phyloP scores from a whole-genome alignment of 2,113 vertebrate genomes.

The Hyla sarda region DNA sequence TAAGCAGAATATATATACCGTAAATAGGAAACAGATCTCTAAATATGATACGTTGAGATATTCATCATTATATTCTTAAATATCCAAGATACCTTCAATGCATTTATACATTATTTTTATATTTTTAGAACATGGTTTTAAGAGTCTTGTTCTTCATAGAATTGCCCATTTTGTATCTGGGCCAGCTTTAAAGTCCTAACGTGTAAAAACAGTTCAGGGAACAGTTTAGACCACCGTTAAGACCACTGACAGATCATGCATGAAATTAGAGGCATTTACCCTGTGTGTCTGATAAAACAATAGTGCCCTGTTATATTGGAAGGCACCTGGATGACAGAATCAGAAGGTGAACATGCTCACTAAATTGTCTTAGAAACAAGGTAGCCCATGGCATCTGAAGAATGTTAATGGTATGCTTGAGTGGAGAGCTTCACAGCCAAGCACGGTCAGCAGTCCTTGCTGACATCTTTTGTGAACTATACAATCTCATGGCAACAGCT shows the following conservation, averaged over 20 bases:
- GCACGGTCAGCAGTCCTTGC: slow-evolving; percentile 64
- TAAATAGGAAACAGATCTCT: too few species aligned
- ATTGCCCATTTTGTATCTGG: too few species aligned
- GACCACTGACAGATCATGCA: background rate
- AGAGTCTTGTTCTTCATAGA: too few species aligned
- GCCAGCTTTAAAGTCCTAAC: too few species aligned
- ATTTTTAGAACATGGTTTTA: too few species aligned
- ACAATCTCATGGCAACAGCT: slow-evolving; percentile 77
- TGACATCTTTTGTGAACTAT: slow-evolving; percentile 75
- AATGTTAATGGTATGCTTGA: slow-evolving; percentile 82
- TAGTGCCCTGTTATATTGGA: slow-evolving; percentile 2
- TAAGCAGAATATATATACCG: too few species aligned
- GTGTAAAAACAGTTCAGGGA: too few species aligned
- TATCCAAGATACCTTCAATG: too few species aligned
- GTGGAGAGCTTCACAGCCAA: slow-evolving; percentile 74
- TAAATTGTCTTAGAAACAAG: slow-evolving; percentile 59
- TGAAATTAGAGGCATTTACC: background rate
- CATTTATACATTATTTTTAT: too few species aligned
- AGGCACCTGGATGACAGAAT: slow-evolving; percentile 50
- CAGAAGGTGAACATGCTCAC: slow-evolving; percentile 15
- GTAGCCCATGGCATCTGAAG: slow-evolving; percentile 72
- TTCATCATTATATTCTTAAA: too few species aligned
- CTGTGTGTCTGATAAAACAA: background rate
- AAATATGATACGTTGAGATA: too few species aligned
- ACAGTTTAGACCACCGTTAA: background rate